These are phyloP conservation scores for Neosalanx taihuensis DNA, from an alignment of 2,797 vertebrate genomes.

Conservation along the genomic window DNA sequence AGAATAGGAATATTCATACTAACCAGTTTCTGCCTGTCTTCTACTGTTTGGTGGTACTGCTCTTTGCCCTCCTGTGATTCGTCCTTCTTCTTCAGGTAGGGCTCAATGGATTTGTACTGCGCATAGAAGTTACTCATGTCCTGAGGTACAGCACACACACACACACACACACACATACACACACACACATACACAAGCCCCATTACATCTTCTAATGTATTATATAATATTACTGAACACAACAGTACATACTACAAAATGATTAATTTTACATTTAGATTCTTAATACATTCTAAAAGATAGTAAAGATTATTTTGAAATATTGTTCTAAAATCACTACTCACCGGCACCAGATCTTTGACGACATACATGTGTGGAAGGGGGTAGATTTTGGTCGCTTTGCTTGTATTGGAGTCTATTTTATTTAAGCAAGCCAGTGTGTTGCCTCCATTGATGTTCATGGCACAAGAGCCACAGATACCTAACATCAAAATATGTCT, in stretches of 20 bases:
- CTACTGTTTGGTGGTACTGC: conserved; percentile 86
- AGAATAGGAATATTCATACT: not conserved
- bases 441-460: conserved; percentile 94
- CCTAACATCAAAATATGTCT: conserved; percentile 63
- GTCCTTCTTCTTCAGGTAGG: conserved; percentile 92
- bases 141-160: conserved; percentile 53
- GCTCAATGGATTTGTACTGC: conserved; percentile 93
- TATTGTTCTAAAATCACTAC: conserved; percentile 45
- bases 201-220: too few relatives aligned
- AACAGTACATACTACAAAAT: too few relatives aligned
- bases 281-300: too few relatives aligned
- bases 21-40: conserved; percentile 90
- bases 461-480: conserved; percentile 94
- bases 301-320: too few relatives aligned
- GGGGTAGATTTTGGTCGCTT: conserved; percentile 89
- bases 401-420: conserved; percentile 83
- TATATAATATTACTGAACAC: too few relatives aligned
- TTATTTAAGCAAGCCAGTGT: conserved; percentile 87
- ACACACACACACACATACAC: too few relatives aligned
- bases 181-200: too few relatives aligned
- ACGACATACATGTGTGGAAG: conserved; percentile 98
- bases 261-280: too few relatives aligned
- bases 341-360: conserved; percentile 94
- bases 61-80: conserved; percentile 81
- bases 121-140: conserved; percentile 95